Conservation (phyloP, 2,888 invertebrate genomes). For the Cancer borealis region DNA sequence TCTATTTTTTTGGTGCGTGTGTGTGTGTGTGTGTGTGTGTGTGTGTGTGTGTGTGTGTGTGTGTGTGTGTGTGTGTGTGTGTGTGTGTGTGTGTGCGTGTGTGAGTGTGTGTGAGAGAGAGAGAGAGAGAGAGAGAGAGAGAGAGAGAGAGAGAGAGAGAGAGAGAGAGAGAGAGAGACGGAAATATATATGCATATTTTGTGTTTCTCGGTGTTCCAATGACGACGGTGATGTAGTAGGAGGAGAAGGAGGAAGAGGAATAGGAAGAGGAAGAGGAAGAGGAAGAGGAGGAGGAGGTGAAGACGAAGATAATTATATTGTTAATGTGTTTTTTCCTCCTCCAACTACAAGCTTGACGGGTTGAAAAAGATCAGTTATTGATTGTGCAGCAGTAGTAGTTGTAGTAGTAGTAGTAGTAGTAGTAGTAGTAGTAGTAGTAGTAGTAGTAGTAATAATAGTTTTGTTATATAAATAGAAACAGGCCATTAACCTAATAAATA, state of each 20-base stretch:
- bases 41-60: too few species aligned
- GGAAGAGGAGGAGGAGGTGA: background rate
- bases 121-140: background rate
- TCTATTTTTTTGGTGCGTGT: too few species aligned
- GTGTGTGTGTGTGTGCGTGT: too few species aligned
- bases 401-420: too few species aligned
- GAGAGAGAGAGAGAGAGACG: background rate
- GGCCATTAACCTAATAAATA: too few species aligned
- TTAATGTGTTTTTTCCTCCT: background rate
- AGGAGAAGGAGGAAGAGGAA: background rate
- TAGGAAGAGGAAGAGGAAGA: background rate
- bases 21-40: too few species aligned
- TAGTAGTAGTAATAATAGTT: too few species aligned
- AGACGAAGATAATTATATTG: background rate
- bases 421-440: too few species aligned
- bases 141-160: background rate
- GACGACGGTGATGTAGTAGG: background rate
- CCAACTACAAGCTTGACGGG: too few species aligned
- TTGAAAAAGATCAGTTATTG: background rate
- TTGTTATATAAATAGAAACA: too few species aligned
- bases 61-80: too few species aligned
- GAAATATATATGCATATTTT: background rate
- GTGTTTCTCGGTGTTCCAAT: background rate
- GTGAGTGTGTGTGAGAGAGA: background rate
- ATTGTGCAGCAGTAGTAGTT: too few species aligned